Conservation (phyloP, 2,797 vertebrate genomes). For the Hoplostethus mediterraneus region DNA sequence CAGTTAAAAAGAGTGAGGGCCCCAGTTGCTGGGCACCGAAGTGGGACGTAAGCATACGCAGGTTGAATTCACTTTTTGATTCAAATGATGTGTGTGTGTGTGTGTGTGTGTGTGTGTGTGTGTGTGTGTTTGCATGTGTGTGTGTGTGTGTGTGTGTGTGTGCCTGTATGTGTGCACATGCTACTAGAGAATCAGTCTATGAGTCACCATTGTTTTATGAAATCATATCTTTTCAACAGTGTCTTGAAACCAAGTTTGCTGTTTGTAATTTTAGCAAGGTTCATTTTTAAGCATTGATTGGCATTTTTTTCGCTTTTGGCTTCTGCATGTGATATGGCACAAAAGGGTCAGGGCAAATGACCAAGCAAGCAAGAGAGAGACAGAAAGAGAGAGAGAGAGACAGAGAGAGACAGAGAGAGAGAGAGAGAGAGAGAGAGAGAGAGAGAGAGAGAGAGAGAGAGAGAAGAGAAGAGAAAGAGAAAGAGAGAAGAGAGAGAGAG, state of each 20-base stretch:
- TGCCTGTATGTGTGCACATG: neutral
- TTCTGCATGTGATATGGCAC: conserved; percentile 4
- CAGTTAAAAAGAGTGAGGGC: conserved; percentile 33
- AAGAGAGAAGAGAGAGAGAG: conserved; percentile 12
- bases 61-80: neutral
- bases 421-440: conserved; percentile 8
- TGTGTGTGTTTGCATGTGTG: conserved; percentile 4
- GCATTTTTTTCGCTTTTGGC: conserved; percentile 6
- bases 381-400: neutral
- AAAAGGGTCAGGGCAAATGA: conserved; percentile 4
- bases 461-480: neutral
- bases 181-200: neutral
- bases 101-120: neutral
- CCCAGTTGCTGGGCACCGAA: conserved; percentile 3
- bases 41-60: neutral
- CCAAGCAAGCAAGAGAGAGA: conserved; percentile 9
- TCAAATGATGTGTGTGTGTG: neutral
- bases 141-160: neutral
- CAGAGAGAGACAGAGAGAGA: conserved; percentile 9
- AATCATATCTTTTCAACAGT: neutral
- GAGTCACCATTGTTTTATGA: conserved; percentile 10
- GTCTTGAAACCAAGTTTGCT: neutral
- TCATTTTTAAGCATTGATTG: neutral
- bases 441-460: conserved; percentile 12
- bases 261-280: neutral